Conservation (phyloP, 2,888 invertebrate genomes). For the Bembecia ichneumoniformis region DNA sequence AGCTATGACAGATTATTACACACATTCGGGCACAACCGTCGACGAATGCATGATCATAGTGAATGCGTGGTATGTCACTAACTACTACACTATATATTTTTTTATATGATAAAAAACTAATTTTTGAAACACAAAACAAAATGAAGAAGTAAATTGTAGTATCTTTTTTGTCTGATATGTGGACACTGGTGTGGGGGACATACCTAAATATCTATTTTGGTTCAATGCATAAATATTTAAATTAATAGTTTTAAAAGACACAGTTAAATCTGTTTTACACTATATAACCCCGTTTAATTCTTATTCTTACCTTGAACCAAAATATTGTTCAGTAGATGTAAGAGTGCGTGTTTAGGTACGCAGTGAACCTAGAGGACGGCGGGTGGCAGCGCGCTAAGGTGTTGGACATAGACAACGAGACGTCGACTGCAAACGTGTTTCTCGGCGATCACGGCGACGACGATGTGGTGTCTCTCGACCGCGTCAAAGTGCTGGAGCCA, state of each 20-base stretch:
- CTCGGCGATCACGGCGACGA: constrained; percentile 85
- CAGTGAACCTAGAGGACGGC: constrained; percentile 52
- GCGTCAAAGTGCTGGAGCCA: constrained; percentile 74
- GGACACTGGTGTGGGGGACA: no score
- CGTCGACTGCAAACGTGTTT: constrained; percentile 66
- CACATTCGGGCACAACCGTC: constrained; percentile 49
- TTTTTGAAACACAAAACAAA: no score
- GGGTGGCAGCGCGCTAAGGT: constrained; percentile 73
- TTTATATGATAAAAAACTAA: no score
- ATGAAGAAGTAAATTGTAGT: no score
- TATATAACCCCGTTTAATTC: no score
- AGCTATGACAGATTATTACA: constrained; percentile 64
- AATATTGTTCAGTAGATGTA: background rate
- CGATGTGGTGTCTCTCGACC: constrained; percentile 63
- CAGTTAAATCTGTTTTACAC: no score
- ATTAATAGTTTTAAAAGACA: no score
- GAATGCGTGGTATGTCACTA: constrained; percentile 50
- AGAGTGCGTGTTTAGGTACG: constrained; percentile 42
- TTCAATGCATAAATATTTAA: no score
- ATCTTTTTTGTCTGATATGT: no score
- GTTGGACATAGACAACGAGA: constrained; percentile 59
- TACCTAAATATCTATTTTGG: no score
- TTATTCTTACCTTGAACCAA: no score
- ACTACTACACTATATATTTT: background rate
- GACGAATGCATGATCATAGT: constrained; percentile 54